Percentiles rank a stretch among this genome's conserved stretches.
phyloP scores from a whole-genome alignment of 2,888 invertebrate genomes.

The Rhopalosiphum nymphaeae region DNA sequence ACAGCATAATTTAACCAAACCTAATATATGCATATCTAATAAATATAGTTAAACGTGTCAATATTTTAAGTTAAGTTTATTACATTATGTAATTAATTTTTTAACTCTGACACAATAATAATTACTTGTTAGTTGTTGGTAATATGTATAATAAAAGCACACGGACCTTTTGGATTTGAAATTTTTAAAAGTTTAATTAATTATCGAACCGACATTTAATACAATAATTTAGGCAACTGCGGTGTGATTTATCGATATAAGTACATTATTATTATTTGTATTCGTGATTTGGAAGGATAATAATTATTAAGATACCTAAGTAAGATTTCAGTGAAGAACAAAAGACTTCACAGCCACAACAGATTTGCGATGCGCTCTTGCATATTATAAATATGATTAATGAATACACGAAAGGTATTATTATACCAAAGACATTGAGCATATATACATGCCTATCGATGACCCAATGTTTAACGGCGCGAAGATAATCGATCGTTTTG shows the following conservation, averaged over 20 bases:
- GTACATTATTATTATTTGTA: background rate
- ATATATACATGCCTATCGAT: background rate
- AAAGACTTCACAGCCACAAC: background rate
- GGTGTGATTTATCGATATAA: background rate
- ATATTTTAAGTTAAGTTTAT: background rate
- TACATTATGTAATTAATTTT: background rate
- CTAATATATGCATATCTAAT: background rate
- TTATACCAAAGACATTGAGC: slow-evolving; percentile 1
- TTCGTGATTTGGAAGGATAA: background rate
- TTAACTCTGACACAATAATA: background rate
- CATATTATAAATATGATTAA: background rate
- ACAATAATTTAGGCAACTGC: background rate
- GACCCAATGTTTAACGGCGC: slow-evolving; percentile 30
- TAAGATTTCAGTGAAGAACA: background rate
- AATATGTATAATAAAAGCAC: background rate
- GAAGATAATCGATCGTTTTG: slow-evolving; percentile 34
- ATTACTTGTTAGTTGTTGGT: background rate
- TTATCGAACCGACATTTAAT: background rate
- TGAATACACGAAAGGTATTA: background rate
- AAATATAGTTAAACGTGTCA: background rate
- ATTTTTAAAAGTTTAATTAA: background rate
- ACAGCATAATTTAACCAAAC: background rate
- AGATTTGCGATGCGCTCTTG: background rate
- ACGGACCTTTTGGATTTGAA: background rate
- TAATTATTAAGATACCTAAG: background rate